These are phyloP conservation scores for Cherax quadricarinatus DNA, from an alignment of 1,140 invertebrate species.

Conservation along the genomic window DNA sequence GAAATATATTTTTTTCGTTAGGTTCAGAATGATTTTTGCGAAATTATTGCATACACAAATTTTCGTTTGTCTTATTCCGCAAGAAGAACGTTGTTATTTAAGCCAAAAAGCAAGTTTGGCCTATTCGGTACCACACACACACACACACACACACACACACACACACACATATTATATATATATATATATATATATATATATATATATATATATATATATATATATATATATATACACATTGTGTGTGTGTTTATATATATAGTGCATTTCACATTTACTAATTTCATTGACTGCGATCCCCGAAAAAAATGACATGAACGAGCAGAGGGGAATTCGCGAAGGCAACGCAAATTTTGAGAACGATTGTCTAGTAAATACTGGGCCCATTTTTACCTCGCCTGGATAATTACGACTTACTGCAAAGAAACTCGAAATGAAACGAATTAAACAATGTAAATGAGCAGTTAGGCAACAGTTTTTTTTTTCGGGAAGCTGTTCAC, in stretches of 20 bases:
- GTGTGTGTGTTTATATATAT: not conserved
- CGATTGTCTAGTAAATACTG: conserved; percentile 4
- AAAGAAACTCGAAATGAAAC: conserved; percentile 12
- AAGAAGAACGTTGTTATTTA: too few relatives aligned
- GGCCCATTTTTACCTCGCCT: not conserved
- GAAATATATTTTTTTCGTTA: too few relatives aligned
- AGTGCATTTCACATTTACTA: too few relatives aligned
- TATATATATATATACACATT: not conserved
- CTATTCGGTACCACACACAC: too few relatives aligned
- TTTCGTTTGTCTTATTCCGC: too few relatives aligned
- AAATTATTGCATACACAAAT: too few relatives aligned
- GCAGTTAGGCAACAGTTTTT: not conserved
- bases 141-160: too few relatives aligned
- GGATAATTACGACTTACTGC: not conserved
- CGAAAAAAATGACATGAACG: not conserved
- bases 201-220: conserved; percentile 12
- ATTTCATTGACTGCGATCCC: not conserved
- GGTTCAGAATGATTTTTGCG: too few relatives aligned
- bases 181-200: not conserved
- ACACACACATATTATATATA: too few relatives aligned
- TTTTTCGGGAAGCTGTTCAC: not conserved
- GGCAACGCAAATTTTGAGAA: not conserved
- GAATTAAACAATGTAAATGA: conserved; percentile 15
- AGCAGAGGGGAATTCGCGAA: not conserved
- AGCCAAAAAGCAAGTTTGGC: too few relatives aligned